Conservation (phyloP, 1,140 invertebrate species). For the Cheumatopsyche charites region DNA sequence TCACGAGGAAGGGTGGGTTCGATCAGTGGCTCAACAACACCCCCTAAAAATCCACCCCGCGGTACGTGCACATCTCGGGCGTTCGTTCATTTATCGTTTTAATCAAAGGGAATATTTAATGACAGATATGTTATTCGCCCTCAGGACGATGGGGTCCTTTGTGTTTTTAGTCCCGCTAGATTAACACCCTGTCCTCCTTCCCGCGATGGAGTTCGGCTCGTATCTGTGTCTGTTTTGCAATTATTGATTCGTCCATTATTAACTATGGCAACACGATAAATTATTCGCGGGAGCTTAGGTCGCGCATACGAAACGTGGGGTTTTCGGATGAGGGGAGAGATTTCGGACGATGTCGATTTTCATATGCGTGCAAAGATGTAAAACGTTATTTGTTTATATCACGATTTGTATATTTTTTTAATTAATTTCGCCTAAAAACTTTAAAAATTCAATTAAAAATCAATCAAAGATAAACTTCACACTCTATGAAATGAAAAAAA, state of each 20-base stretch:
- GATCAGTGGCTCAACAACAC: conserved; percentile 20
- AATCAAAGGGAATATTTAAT: conserved; percentile 49
- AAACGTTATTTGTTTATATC: too few relatives aligned
- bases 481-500: too few relatives aligned
- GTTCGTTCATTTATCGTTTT: conserved; percentile 48
- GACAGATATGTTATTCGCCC: conserved; percentile 47
- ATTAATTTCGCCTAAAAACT: too few relatives aligned
- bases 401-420: too few relatives aligned
- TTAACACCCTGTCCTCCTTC: conserved; percentile 42
- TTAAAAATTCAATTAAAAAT: too few relatives aligned
- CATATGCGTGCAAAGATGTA: too few relatives aligned
- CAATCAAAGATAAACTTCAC: too few relatives aligned
- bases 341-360: too few relatives aligned
- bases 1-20: conserved; percentile 28
- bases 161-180: conserved; percentile 47
- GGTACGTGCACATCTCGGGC: conserved; percentile 30
- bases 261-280: conserved; percentile 30
- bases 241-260: conserved; percentile 48
- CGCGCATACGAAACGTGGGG: not conserved
- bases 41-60: not conserved
- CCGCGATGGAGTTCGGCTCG: conserved; percentile 16
- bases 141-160: conserved; percentile 41
- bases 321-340: too few relatives aligned
- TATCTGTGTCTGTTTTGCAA: conserved; percentile 43
- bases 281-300: conserved; percentile 12